A percentile compares a stretch with the other conserved stretches of the same genome.
Evolutionary conservation across 2,113 vertebrate genomes (phyloP).

Genomic region (Xiphophorus couchianus): DNA sequence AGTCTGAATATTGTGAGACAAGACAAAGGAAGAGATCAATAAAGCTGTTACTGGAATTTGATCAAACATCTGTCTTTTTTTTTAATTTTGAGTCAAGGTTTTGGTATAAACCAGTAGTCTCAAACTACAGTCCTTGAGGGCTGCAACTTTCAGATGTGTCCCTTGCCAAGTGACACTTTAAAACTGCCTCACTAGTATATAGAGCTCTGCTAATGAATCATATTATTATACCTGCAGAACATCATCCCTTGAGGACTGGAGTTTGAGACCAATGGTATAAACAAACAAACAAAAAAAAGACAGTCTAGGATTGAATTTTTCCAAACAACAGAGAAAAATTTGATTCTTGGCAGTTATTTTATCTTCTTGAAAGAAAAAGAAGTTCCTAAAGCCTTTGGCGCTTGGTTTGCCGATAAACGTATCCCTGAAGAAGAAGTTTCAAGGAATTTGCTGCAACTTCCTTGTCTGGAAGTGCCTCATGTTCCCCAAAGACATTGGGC

Average conservation of each 20-base stretch:
- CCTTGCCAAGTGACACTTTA: too few species aligned
- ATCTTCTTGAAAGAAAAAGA: constrained; percentile 7
- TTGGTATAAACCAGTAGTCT: background rate
- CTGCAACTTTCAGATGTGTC: too few species aligned
- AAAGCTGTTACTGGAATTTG: background rate
- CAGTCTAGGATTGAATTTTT: background rate
- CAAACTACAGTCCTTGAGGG: too few species aligned
- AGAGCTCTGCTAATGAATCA: too few species aligned
- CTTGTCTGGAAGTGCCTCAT: constrained; percentile 12
- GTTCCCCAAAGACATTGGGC: constrained; percentile 13
- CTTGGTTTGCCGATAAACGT: constrained; percentile 1
- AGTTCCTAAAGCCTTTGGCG: constrained; percentile 4
- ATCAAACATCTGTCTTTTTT: background rate
- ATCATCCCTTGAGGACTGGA: too few species aligned
- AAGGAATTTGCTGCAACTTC: constrained; percentile 11
- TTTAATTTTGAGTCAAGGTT: background rate
- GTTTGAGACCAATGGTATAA: too few species aligned
- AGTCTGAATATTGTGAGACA: constrained; percentile 51
- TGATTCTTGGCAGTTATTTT: background rate
- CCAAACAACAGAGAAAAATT: background rate
- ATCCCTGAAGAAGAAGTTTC: background rate
- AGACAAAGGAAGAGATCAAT: background rate
- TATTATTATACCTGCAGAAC: too few species aligned
- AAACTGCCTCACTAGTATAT: too few species aligned
- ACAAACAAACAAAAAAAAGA: background rate